Conservation (phyloP, 1,140 invertebrate species). For the Danaus melanippus region DNA sequence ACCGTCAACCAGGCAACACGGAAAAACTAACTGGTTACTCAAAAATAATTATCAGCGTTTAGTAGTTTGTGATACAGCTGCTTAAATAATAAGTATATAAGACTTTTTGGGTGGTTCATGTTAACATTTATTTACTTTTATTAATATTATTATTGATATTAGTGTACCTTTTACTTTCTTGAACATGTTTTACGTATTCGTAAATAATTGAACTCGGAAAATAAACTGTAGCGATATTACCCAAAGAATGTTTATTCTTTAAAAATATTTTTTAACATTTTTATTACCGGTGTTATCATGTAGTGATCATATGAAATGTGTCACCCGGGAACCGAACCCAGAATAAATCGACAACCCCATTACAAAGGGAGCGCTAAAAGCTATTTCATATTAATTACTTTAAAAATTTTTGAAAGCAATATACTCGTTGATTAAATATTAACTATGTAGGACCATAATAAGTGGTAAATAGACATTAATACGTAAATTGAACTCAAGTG, state of each 20-base stretch:
- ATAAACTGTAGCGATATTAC: no score
- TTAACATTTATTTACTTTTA: not conserved
- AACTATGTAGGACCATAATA: conserved; percentile 2
- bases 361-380: conserved; percentile 19
- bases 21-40: not conserved
- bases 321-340: conserved; percentile 15
- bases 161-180: no score
- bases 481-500: no score
- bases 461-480: no score
- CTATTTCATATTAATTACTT: conserved; percentile 26
- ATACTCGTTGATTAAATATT: conserved; percentile 6
- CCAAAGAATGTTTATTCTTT: no score
- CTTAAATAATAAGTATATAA: not conserved
- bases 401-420: conserved; percentile 14
- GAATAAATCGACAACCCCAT: conserved; percentile 11
- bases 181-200: no score
- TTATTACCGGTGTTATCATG: no score
- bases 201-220: no score
- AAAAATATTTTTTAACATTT: no score
- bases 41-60: no score
- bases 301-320: conserved; percentile 7
- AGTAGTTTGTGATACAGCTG: no score
- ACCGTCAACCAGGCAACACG: conserved; percentile 3
- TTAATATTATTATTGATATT: no score
- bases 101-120: not conserved